Evolutionary conservation across 35 echinoderm and acorn worm genomes (phyloP).

Genomic region (Acanthaster planci): DNA sequence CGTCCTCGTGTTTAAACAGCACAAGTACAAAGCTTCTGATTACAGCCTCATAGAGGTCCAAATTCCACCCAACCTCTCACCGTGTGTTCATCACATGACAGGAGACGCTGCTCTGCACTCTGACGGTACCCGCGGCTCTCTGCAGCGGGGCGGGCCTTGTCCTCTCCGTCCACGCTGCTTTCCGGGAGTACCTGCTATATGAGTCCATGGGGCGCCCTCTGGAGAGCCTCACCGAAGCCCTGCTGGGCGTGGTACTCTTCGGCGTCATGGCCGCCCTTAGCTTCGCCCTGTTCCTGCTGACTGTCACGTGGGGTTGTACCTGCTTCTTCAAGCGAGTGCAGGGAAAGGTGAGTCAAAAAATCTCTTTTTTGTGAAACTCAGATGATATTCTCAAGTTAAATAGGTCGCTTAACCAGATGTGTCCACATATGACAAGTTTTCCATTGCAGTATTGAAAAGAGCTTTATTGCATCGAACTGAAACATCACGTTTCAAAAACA

Average conservation of each 20-base stretch:
- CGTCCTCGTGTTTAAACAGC: no score
- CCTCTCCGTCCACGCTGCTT: neutral
- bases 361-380: no score
- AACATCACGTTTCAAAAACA: no score
- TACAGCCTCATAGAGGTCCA: no score
- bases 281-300: neutral
- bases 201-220: neutral
- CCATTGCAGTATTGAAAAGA: no score
- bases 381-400: no score
- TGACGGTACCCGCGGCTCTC: neutral
- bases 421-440: no score
- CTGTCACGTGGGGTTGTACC: neutral
- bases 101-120: neutral
- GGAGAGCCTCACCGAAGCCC: neutral
- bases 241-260: slow-evolving; percentile 13
- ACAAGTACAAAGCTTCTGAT: no score
- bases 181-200: neutral
- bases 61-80: no score
- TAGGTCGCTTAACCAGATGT: no score
- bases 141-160: neutral
- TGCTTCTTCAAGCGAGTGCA: neutral
- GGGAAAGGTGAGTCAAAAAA: neutral
- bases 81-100: neutral
- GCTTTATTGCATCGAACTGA: no score
- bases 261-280: neutral